Evolutionary conservation across 1,140 invertebrate species (phyloP).

Genomic region (Zophobas morio): DNA sequence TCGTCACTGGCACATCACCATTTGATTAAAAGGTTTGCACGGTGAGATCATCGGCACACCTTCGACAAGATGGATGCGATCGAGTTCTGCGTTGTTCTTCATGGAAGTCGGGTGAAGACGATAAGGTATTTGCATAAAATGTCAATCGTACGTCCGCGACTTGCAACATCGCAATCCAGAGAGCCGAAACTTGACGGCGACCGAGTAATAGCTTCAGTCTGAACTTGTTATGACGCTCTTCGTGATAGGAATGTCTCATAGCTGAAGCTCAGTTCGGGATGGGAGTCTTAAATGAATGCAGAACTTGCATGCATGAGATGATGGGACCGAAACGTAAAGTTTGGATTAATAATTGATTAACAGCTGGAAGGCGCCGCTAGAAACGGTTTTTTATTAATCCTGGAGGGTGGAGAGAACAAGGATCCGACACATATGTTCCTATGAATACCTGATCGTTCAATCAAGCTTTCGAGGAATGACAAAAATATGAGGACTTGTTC

Average conservation of each 20-base stretch:
- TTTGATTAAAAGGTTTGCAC: constrained; percentile 33
- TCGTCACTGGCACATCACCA: constrained; percentile 34
- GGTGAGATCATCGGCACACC: constrained; percentile 38
- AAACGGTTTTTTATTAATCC: constrained; percentile 8
- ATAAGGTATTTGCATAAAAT: constrained; percentile 57
- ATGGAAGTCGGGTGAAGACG: constrained; percentile 29
- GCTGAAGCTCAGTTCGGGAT: constrained; percentile 23
- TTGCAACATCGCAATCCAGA: constrained; percentile 49
- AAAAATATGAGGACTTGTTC: too few relatives aligned
- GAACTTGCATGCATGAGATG: constrained; percentile 36
- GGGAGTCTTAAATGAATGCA: constrained; percentile 40
- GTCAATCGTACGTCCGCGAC: constrained; percentile 54
- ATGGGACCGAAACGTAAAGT: constrained; percentile 32
- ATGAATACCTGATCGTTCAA: background rate
- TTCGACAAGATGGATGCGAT: constrained; percentile 30
- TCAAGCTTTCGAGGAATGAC: too few relatives aligned
- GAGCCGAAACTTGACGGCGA: constrained; percentile 52
- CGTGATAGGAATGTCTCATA: constrained; percentile 54
- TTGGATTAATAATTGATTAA: constrained; percentile 41
- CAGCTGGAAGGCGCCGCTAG: constrained; percentile 5
- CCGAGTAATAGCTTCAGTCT: constrained; percentile 56
- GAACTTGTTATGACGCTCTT: constrained; percentile 56
- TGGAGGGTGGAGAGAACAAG: background rate
- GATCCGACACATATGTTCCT: background rate
- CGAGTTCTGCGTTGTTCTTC: constrained; percentile 31